Conservation (phyloP, 2,888 invertebrate genomes). For the Patella depressa region DNA sequence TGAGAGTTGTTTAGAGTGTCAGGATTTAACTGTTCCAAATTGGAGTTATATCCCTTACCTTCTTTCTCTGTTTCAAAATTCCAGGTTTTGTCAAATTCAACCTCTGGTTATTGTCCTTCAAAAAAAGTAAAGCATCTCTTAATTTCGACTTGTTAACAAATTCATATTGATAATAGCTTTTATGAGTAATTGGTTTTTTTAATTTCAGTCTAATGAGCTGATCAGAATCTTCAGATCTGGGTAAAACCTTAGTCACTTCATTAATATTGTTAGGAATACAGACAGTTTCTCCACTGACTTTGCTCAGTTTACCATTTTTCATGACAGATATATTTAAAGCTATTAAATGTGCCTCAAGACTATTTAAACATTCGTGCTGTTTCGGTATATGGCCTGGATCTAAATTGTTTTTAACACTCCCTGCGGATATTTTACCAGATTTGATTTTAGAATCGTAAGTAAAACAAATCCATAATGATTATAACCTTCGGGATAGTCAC, state of each 20-base stretch:
- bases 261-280: constrained; percentile 6
- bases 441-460: background rate
- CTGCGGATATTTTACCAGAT: constrained; percentile 7
- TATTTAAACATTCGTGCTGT: background rate
- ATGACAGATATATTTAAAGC: constrained; percentile 1
- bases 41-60: too few species aligned
- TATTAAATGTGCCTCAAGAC: background rate
- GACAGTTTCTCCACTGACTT: background rate
- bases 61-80: too few species aligned
- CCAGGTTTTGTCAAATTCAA: background rate
- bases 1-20: too few species aligned
- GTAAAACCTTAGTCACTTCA: constrained; percentile 1
- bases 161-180: background rate
- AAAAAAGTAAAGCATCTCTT: background rate
- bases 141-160: background rate
- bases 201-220: background rate
- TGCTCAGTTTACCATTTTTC: background rate
- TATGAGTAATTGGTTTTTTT: background rate
- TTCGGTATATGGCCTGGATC: background rate
- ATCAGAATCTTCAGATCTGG: background rate
- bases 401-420: constrained; percentile 10
- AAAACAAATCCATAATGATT: background rate
- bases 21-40: too few species aligned
- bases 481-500: background rate
- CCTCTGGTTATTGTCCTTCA: background rate